phyloP scores from a whole-genome alignment of 1,140 invertebrate genomes.

The Procambarus virginalis region DNA sequence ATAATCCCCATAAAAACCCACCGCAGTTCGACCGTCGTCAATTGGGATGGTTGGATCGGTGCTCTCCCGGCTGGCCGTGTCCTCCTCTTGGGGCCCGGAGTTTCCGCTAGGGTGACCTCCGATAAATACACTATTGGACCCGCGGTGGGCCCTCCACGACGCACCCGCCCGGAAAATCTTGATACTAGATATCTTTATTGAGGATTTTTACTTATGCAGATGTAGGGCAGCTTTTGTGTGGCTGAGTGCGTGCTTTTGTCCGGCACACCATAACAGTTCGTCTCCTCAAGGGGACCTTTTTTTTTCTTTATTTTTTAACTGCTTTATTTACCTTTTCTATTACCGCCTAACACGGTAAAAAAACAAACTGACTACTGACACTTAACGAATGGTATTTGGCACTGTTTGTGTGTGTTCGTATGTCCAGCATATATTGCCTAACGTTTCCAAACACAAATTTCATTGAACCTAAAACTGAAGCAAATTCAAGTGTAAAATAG shows the following conservation, averaged over 20 bases:
- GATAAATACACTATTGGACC: conserved; percentile 43
- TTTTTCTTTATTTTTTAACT: too few relatives aligned
- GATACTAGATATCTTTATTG: conserved; percentile 47
- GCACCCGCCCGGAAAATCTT: conserved; percentile 50
- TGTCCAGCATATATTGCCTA: too few relatives aligned
- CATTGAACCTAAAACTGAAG: too few relatives aligned
- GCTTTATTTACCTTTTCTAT: too few relatives aligned
- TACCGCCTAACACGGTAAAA: too few relatives aligned
- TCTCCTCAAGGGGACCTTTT: too few relatives aligned
- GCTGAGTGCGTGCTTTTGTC: conserved; percentile 30
- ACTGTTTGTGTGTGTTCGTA: conserved; percentile 10
- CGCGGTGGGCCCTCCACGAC: conserved; percentile 2
- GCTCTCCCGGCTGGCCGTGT: conserved; percentile 3
- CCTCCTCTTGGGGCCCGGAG: not conserved
- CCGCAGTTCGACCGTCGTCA: not conserved
- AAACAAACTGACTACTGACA: too few relatives aligned
- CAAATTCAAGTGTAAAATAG: too few relatives aligned
- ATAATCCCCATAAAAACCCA: conserved; percentile 29
- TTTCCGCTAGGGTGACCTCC: conserved; percentile 44
- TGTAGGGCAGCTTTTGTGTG: conserved; percentile 19
- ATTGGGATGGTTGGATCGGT: not conserved
- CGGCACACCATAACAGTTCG: too few relatives aligned
- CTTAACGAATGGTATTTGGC: too few relatives aligned
- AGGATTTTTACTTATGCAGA: conserved; percentile 55
- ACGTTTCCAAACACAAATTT: too few relatives aligned